Conservation (phyloP, 2,113 vertebrate genomes). For the Centrocercus urophasianus region DNA sequence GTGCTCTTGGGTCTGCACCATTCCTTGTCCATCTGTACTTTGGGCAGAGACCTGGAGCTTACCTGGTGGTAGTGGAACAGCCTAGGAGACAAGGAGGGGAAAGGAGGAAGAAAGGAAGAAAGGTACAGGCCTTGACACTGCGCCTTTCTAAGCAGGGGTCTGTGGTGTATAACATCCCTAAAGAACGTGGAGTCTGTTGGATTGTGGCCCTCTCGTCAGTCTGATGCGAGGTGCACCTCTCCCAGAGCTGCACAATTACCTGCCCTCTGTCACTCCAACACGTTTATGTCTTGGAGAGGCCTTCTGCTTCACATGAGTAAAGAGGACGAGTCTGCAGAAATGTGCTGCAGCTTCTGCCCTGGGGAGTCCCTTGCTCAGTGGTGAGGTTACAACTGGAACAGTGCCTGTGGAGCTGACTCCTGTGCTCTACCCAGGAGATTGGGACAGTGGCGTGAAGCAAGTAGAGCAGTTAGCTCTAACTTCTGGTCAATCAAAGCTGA, state of each 20-base stretch:
- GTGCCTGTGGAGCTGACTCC: not conserved
- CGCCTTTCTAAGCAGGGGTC: not conserved
- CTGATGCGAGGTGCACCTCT: not conserved
- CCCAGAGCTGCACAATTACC: fast-evolving
- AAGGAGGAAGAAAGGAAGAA: not conserved
- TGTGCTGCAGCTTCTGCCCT: not conserved
- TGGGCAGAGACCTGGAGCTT: not conserved
- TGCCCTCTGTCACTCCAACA: fast-evolving
- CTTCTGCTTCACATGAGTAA: not conserved
- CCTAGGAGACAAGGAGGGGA: not conserved
- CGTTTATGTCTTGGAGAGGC: fast-evolving
- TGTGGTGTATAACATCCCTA: not conserved
- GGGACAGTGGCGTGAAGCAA: not conserved
- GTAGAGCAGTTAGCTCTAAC: not conserved
- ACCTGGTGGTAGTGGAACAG: not conserved
- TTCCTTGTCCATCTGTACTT: not conserved
- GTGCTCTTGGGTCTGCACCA: fast-evolving
- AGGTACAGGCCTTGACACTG: fast-evolving
- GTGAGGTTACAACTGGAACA: too few species aligned
- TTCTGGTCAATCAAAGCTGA: not conserved
- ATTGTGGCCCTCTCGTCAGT: fast-evolving
- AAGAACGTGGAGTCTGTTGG: not conserved
- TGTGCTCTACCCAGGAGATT: not conserved
- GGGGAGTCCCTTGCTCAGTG: not conserved
- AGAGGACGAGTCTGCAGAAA: not conserved